phyloP scores from a whole-genome alignment of 2,888 invertebrate species.

The Byasa hedistus region DNA sequence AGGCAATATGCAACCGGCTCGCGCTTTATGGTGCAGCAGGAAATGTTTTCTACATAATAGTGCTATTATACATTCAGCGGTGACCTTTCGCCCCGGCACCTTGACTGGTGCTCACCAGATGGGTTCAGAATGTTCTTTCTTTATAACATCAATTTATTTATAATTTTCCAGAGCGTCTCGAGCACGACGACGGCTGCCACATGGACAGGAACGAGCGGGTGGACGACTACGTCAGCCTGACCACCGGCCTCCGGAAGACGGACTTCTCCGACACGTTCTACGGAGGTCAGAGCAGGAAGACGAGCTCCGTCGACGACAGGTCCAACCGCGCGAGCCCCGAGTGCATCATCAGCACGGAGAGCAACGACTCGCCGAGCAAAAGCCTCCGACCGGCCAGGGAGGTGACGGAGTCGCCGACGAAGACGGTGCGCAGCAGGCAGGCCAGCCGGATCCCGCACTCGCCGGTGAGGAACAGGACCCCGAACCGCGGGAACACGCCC shows the following conservation, averaged over 20 bases:
- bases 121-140: neutral
- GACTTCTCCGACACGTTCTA: conserved; percentile 83
- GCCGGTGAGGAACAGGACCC: conserved; percentile 61
- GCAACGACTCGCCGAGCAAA: conserved; percentile 69
- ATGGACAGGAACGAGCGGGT: conserved; percentile 61
- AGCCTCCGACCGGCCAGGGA: conserved; percentile 66
- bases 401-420: conserved; percentile 59
- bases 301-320: conserved; percentile 62
- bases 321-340: conserved; percentile 68
- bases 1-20: conserved; percentile 35
- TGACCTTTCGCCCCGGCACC: neutral
- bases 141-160: conserved; percentile 36
- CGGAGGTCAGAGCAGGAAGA: conserved; percentile 72
- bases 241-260: conserved; percentile 85
- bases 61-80: conserved; percentile 9
- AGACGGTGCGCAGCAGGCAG: conserved; percentile 65
- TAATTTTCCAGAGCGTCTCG: conserved; percentile 81
- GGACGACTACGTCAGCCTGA: conserved; percentile 83
- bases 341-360: conserved; percentile 61
- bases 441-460: conserved; percentile 73
- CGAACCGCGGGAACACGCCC: conserved; percentile 68
- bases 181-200: conserved; percentile 72
- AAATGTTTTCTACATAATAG: conserved; percentile 31
- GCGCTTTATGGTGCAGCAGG: conserved; percentile 34
- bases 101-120: neutral